Percentiles rank a stretch among this genome's conserved stretches.
Conservation (phyloP, 2,113 vertebrate genomes). For the Daphoenositta chrysoptera region DNA sequence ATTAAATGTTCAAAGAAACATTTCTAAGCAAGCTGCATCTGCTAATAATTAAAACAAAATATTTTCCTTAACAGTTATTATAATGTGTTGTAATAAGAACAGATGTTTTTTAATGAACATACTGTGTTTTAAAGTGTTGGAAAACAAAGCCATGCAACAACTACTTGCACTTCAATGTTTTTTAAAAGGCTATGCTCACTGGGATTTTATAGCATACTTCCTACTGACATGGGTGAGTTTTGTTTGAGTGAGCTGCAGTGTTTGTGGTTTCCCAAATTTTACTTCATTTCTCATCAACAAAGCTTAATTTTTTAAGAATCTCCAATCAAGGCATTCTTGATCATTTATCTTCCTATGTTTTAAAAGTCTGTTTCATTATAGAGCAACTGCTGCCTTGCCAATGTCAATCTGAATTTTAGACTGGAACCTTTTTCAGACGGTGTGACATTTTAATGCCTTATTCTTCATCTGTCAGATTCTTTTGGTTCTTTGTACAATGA, state of each 20-base stretch:
- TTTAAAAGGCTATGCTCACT: neutral
- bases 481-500: neutral
- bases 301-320: neutral
- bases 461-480: neutral
- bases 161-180: neutral
- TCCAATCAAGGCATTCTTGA: neutral
- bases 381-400: neutral
- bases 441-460: neutral
- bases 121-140: neutral
- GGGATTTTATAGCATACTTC: neutral
- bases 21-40: neutral
- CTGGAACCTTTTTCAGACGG: neutral
- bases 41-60: neutral
- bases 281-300: neutral
- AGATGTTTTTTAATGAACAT: conserved; percentile 1
- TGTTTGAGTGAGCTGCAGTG: neutral
- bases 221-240: neutral
- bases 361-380: neutral
- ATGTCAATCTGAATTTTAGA: neutral
- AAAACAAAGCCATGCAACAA: neutral
- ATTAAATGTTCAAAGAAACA: neutral
- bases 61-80: neutral
- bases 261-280: neutral
- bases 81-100: neutral
- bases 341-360: neutral